Percentiles rank a stretch among this genome's conserved stretches.
Conservation (phyloP, 2,113 vertebrate species). For the Tachysurus vachellii region DNA sequence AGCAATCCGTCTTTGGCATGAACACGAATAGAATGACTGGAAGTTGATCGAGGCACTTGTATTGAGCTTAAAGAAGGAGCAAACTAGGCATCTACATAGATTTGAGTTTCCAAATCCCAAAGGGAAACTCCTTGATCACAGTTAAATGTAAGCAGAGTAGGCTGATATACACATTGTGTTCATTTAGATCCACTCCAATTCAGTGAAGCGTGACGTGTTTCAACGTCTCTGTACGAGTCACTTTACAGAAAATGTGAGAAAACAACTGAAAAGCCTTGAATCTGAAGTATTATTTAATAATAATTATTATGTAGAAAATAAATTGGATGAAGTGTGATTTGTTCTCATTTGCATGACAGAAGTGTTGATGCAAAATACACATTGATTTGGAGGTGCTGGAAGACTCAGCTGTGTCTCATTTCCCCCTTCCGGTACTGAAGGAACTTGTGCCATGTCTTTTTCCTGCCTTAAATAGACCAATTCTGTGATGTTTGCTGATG, state of each 20-base stretch:
- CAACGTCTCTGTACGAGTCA: neutral
- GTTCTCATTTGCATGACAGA: neutral
- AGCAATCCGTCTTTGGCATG: conserved; percentile 43
- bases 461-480: neutral
- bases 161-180: neutral
- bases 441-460: conserved; percentile 7
- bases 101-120: neutral
- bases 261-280: neutral
- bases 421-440: neutral
- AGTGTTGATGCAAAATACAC: conserved; percentile 29
- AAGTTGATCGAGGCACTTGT: conserved; percentile 40
- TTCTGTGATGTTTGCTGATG: conserved; percentile 18
- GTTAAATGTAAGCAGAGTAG: neutral
- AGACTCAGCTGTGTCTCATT: neutral
- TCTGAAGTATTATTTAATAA: neutral
- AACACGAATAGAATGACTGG: neutral
- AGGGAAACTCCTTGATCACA: neutral
- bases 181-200: neutral
- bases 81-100: neutral
- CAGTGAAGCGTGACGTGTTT: conserved; percentile 8
- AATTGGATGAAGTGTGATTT: neutral
- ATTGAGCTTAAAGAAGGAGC: neutral
- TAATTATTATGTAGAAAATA: too few species aligned
- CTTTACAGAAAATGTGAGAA: neutral
- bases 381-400: conserved; percentile 20